Percentiles rank a stretch among this genome's conserved stretches.
phyloP scores from a whole-genome alignment of 2,113 vertebrate species.

The Vulpes ferrilata region DNA sequence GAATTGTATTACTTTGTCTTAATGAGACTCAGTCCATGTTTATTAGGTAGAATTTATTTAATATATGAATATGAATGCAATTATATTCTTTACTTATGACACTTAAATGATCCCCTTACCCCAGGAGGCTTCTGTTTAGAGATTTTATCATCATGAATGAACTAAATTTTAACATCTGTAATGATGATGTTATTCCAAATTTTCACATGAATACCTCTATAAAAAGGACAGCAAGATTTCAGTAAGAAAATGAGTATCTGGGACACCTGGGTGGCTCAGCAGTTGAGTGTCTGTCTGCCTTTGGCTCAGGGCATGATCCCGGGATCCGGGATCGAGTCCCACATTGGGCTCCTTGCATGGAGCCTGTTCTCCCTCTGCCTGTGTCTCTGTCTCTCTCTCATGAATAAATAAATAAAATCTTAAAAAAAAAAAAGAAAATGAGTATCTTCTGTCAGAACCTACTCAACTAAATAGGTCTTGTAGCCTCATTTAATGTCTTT shows the following conservation, averaged over 20 bases:
- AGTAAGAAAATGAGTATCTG: background rate
- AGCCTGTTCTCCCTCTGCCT: too few species aligned
- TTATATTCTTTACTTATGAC: constrained; percentile 46
- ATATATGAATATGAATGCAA: constrained; percentile 49
- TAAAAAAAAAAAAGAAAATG: background rate
- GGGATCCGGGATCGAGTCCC: too few species aligned
- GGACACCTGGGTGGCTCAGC: too few species aligned
- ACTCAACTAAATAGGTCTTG: background rate
- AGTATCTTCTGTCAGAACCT: background rate
- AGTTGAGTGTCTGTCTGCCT: too few species aligned
- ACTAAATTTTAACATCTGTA: constrained; percentile 11
- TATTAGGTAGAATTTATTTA: constrained; percentile 70
- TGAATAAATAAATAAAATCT: too few species aligned
- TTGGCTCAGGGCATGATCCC: too few species aligned
- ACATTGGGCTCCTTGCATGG: too few species aligned
- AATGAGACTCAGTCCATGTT: constrained; percentile 69
- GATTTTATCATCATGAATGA: constrained; percentile 38
- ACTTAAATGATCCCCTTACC: constrained; percentile 21
- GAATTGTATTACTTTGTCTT: constrained; percentile 73
- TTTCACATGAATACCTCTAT: background rate
- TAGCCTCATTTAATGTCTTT: background rate
- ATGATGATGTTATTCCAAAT: background rate
- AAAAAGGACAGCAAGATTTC: background rate
- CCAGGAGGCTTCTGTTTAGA: constrained; percentile 28
- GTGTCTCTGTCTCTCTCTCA: too few species aligned